Base-by-base conservation (phyloP, 2,113 vertebrate species). In the Antechinus flavipes region DNA sequence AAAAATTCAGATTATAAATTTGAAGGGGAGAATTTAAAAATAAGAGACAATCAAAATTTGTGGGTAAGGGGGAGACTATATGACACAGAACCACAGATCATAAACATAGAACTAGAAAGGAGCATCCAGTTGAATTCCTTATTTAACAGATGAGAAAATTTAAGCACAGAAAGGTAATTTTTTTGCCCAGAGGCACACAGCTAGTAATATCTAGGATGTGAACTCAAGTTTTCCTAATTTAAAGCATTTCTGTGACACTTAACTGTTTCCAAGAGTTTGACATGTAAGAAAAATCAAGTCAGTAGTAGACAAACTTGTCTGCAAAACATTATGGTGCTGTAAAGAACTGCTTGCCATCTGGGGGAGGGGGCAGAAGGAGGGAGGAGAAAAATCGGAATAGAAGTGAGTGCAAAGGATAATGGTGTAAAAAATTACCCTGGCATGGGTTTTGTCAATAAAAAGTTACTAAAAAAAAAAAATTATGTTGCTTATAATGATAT, bases 11-110 rank as follows among this genome's bases (percentile, higher is more conserved):
- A 54, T 35, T 56, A 19, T 68, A 56, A 46, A 92, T 94, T 93
- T 94, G 92, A 91, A 92, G 94, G 92, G 26, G 22, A 93, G 24
- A 54, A 35, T 92, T 94, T 90, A 25, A 96, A 96, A 2, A 35
- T 90, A 96, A 55, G 54, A 49, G 58, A 12, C 1, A 6, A 84
- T n/a, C 68, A 84, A 84, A 84, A 84, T 42, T 84, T 84, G n/a
- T 42, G 19, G 19, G 68, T 84, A 0, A 84, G 68, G 68, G 7
- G 19, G 19, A 84, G n/a, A 84, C 5, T 23, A 23, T 42, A 23
- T 84, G n/a, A 84, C 68, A 84, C 7, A 42, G n/a, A 42, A 42
- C 42, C 68, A 84, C 11, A 35, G 12, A 35, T 35, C 12, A 35
- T 2, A 35, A 30, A 14, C 16, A 35, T 16, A 68, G 12, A 68